Evolutionary conservation across 2,113 vertebrate genomes (phyloP).

Genomic region (Atlantisia rogersi): DNA sequence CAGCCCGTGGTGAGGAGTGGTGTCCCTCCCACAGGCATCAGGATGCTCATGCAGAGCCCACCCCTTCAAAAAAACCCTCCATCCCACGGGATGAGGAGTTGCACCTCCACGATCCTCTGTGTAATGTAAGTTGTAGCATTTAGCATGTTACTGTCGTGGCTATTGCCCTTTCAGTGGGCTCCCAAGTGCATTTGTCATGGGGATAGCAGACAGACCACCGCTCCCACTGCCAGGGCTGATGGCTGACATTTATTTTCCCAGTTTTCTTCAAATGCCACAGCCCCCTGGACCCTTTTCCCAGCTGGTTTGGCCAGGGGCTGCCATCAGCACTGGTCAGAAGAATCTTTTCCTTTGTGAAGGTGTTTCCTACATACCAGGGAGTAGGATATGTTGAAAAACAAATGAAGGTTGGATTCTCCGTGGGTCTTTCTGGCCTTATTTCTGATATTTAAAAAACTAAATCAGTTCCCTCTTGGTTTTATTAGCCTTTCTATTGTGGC

Average conservation of each 20-base stretch:
- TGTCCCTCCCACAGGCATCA: rapidly evolving
- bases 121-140: background rate
- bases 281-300: rapidly evolving
- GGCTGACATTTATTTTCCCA: constrained; percentile 31
- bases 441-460: constrained; percentile 9
- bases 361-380: background rate
- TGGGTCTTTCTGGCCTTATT: constrained; percentile 35
- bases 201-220: rapidly evolving
- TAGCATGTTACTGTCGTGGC: rapidly evolving
- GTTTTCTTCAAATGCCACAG: background rate
- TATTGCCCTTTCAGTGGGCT: background rate
- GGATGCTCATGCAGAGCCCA: background rate
- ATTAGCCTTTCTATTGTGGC: constrained; percentile 22
- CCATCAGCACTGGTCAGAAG: background rate
- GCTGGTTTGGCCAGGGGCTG: background rate
- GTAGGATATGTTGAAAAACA: constrained; percentile 23
- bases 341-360: constrained; percentile 18
- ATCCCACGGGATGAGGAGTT: background rate
- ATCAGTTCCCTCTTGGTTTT: background rate
- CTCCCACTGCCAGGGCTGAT: background rate
- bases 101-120: background rate
- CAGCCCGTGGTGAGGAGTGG: background rate
- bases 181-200: rapidly evolving
- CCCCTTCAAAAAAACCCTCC: background rate
- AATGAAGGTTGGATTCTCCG: constrained; percentile 21